A percentile compares a stretch with the other conserved stretches of the same genome.
Evolutionary conservation across 2,113 vertebrate species (phyloP).

Genomic region (Macrotis lagotis): DNA sequence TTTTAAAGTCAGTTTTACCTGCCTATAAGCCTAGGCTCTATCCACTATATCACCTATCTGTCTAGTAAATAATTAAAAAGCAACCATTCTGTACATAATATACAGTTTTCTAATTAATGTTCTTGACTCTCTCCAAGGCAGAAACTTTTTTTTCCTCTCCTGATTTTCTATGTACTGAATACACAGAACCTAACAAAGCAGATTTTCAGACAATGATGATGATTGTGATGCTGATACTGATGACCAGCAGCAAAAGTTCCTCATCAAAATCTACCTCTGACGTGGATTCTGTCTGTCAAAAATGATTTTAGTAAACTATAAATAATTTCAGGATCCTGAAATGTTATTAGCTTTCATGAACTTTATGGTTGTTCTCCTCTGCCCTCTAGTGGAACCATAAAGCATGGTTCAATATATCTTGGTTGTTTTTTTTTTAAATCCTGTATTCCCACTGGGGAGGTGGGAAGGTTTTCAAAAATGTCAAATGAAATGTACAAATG

Average conservation of each 20-base stretch:
- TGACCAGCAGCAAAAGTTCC: not conserved
- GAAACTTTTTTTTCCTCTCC: not conserved
- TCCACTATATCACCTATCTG: not conserved
- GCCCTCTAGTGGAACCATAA: conserved; percentile 78
- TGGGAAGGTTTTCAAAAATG: conserved; percentile 35
- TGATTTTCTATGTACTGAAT: not conserved
- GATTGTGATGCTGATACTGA: conserved; percentile 6
- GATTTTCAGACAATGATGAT: not conserved
- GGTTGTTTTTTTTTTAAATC: not conserved
- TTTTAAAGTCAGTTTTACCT: not conserved
- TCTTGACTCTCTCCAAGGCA: not conserved
- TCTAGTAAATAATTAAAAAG: conserved; percentile 25
- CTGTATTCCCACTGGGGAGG: not conserved
- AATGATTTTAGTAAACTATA: not conserved
- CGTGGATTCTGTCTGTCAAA: conserved; percentile 46
- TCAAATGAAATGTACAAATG: conserved; percentile 57
- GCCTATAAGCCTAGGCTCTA: not conserved
- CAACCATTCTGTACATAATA: not conserved
- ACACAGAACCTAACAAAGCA: not conserved
- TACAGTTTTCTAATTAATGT: conserved; percentile 18
- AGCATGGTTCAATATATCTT: not conserved
- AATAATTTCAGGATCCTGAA: conserved; percentile 15
- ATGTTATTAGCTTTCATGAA: not conserved
- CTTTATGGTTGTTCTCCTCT: conserved; percentile 68
- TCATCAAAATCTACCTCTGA: not conserved